Evolutionary conservation across 2,888 invertebrate species (phyloP).

Genomic region (Idaea straminata): DNA sequence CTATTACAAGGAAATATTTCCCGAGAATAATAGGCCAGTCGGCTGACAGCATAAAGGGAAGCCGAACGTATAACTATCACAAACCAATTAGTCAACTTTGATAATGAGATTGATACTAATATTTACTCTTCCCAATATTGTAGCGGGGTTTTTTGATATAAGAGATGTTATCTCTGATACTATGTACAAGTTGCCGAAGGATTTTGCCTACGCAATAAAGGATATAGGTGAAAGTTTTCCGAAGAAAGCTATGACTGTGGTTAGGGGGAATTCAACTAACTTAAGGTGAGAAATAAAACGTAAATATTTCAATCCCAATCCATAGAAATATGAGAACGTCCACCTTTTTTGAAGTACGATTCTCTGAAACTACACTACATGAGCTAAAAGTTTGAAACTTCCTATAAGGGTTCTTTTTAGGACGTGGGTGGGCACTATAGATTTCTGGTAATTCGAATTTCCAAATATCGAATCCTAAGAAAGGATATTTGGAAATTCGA

Average conservation of each 20-base stretch:
- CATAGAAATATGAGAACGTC: no score
- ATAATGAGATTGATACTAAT: slow-evolving; percentile 27
- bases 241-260: slow-evolving; percentile 56
- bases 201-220: slow-evolving; percentile 61
- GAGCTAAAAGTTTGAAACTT: no score
- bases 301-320: not conserved
- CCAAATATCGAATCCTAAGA: no score
- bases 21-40: slow-evolving; percentile 16
- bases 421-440: no score
- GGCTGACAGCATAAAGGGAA: slow-evolving; percentile 12
- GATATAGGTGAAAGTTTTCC: slow-evolving; percentile 68
- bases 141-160: slow-evolving; percentile 51
- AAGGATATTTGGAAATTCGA: no score
- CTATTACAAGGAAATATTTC: slow-evolving; percentile 24
- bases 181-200: slow-evolving; percentile 51
- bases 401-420: no score
- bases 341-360: no score
- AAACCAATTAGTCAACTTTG: slow-evolving; percentile 20
- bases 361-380: no score
- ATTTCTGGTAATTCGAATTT: no score
- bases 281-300: slow-evolving; percentile 48
- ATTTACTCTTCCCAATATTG: slow-evolving; percentile 23
- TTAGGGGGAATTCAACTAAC: slow-evolving; percentile 64
- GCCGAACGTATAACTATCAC: slow-evolving; percentile 12
- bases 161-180: slow-evolving; percentile 49